Percentiles rank a stretch among this genome's conserved stretches.
Evolutionary conservation across 2,113 vertebrate species (phyloP).

Genomic region (Engraulis encrasicolus): DNA sequence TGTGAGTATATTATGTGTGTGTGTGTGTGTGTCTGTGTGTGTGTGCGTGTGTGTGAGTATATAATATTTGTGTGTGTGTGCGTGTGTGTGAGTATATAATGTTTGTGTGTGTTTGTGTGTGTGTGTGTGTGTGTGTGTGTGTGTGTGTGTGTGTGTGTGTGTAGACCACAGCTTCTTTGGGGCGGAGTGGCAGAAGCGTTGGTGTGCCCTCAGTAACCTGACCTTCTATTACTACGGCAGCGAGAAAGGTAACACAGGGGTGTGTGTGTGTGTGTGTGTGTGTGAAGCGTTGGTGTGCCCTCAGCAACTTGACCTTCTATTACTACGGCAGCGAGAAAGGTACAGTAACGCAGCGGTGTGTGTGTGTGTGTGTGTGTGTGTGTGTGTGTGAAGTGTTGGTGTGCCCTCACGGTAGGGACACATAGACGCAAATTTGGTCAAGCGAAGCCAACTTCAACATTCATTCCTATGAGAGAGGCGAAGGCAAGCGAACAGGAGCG

Average conservation of each 20-base stretch:
- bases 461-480: too few relatives aligned
- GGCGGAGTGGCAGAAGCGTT: constrained; percentile 96
- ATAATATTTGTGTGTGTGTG: too few relatives aligned
- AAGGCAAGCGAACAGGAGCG: too few relatives aligned
- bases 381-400: constrained; percentile 1
- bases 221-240: constrained; percentile 95
- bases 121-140: not conserved
- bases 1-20: too few relatives aligned
- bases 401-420: too few relatives aligned
- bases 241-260: constrained; percentile 85
- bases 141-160: constrained; percentile 41
- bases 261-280: not conserved
- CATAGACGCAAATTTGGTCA: too few relatives aligned
- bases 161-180: constrained; percentile 96
- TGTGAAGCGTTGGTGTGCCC: constrained; percentile 85
- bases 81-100: too few relatives aligned
- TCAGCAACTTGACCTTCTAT: constrained; percentile 88
- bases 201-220: constrained; percentile 89
- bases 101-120: too few relatives aligned
- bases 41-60: too few relatives aligned
- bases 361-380: not conserved
- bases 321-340: constrained; percentile 97
- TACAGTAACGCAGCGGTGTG: constrained; percentile 63
- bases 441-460: too few relatives aligned
- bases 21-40: not conserved